Evolutionary conservation across 1,140 invertebrate genomes (phyloP), one percentile per base, ranked within the genome.

Genomic region (Drosophila subpulchrella): DNA sequence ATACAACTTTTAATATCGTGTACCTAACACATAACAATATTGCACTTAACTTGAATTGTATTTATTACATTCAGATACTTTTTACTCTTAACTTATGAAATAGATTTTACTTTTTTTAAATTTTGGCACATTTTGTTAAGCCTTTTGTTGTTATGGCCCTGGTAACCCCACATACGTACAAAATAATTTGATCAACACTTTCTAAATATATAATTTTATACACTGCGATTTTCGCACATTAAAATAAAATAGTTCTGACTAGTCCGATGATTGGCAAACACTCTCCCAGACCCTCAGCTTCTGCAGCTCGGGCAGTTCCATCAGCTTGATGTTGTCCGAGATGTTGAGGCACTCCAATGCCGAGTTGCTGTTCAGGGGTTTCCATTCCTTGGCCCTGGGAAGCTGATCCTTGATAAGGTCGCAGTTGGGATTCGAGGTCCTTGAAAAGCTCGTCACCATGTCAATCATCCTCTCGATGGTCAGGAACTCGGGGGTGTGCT

Each of bases 391-490:
- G 51, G 47, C 63, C 6, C 39, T 58, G 1, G 34, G 39, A 15
- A 88, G 59, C 17, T 67, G 36, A 3, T 57, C n/a, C 17, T 39
- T 15, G 3, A 70, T 61, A 12, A 42, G 89, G 6, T 15, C 6
- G 39, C 90, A 84, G 51, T 91, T 92, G 0, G 92, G 92, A 79
- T 90, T 65, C 13, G 92, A 93, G 2, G 81, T 92, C 27, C 62
- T 63, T 1, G 93, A 93, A 53, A 93, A 93, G 17, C 84, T 79
- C 0, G 90, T 92, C 65, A 92, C 62, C 63, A 94, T 91, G 77
- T 92, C 93, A 13, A 93, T 91, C 90, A 94, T 93, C 34, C 92
- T 81, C 53, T 93, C 82, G 39, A 93, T 93, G 27, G 92, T 83
- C 50, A 71, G 68, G 39, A 91, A 92, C 38, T 91, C 92, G 4